Percentiles rank a stretch among this genome's conserved stretches.
These are phyloP conservation scores for Parotia lawesii DNA, from an alignment of 2,113 vertebrate genomes.

Conservation along the genomic window DNA sequence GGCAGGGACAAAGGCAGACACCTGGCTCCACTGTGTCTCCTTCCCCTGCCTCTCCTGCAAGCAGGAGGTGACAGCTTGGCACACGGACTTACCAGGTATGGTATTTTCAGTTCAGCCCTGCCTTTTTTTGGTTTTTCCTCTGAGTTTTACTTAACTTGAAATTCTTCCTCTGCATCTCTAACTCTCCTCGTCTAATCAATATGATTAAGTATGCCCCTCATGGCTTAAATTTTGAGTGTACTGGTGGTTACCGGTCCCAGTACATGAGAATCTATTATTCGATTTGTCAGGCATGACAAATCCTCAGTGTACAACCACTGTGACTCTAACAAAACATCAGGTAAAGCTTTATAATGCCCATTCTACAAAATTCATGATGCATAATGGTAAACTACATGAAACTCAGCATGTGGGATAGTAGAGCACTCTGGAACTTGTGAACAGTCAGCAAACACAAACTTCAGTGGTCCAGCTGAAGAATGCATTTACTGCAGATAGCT, in stretches of 20 bases:
- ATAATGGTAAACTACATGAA: neutral
- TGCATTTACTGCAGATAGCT: neutral
- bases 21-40: rapidly evolving
- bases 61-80: neutral
- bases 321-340: neutral
- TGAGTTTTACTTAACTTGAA: neutral
- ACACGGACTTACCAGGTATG: neutral
- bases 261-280: neutral
- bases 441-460: neutral
- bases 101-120: neutral
- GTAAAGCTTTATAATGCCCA: neutral
- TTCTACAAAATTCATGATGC: neutral
- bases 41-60: neutral
- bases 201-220: neutral
- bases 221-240: neutral
- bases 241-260: neutral
- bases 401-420: neutral
- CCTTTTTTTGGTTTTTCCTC: neutral
- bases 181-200: neutral
- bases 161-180: neutral
- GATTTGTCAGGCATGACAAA: neutral
- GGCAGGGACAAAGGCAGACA: neutral
- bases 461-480: neutral
- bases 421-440: neutral
- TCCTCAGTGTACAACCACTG: neutral